Percentiles rank a stretch among this genome's conserved stretches.
phyloP scores from a whole-genome alignment of 2,888 invertebrate genomes.

The Anthoptus insignis region DNA sequence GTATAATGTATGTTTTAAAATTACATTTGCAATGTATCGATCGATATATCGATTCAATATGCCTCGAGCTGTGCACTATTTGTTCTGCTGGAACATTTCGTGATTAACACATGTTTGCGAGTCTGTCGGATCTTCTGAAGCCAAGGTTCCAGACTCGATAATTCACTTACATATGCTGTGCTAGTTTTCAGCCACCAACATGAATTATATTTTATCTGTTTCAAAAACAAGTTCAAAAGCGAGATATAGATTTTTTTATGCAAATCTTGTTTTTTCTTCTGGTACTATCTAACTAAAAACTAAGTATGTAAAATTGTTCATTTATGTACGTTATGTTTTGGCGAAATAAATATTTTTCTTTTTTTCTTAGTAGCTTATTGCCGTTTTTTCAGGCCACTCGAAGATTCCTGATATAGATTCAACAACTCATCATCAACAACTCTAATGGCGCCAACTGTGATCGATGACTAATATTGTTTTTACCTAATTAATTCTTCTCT shows the following conservation, averaged over 20 bases:
- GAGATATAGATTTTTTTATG: neutral
- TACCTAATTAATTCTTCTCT: too few relatives aligned
- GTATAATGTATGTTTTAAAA: neutral
- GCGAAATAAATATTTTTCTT: too few relatives aligned
- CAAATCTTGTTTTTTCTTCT: neutral
- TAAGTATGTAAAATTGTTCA: too few relatives aligned
- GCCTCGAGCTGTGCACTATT: slow-evolving; percentile 13
- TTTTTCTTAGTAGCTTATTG: too few relatives aligned
- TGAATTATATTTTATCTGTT: slow-evolving; percentile 33
- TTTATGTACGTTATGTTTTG: too few relatives aligned
- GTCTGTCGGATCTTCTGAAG: slow-evolving; percentile 48
- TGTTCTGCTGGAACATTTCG: slow-evolving; percentile 27
- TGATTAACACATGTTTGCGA: slow-evolving; percentile 55
- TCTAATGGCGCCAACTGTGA: too few relatives aligned
- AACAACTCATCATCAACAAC: too few relatives aligned
- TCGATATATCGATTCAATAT: slow-evolving; percentile 19
- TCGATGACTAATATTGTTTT: too few relatives aligned
- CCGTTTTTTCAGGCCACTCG: too few relatives aligned
- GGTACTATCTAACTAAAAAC: too few relatives aligned
- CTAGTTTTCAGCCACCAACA: slow-evolving; percentile 44
- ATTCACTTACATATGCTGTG: slow-evolving; percentile 57
- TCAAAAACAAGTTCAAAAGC: slow-evolving; percentile 46
- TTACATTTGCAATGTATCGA: slow-evolving; percentile 12
- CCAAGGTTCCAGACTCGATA: slow-evolving; percentile 59
- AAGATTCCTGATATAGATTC: too few relatives aligned